Percentiles rank a stretch among this genome's conserved stretches.
Conservation (phyloP, 2,113 vertebrate genomes). For the Galeopterus variegatus region DNA sequence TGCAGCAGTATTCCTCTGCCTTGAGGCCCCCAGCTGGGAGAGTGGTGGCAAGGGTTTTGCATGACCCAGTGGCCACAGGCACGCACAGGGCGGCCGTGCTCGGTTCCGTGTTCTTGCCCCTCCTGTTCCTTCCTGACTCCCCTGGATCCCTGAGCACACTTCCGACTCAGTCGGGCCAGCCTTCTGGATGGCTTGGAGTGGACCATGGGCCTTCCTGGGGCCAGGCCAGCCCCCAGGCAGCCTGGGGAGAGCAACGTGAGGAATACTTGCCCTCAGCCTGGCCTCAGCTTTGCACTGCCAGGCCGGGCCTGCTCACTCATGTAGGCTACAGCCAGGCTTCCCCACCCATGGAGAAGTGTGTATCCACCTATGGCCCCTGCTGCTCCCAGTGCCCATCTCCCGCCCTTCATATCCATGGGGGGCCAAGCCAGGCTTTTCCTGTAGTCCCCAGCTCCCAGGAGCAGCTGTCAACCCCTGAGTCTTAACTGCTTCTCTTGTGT, state of each 20-base stretch:
- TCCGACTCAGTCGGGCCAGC: neutral
- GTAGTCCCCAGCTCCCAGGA: constrained; percentile 42
- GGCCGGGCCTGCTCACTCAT: neutral
- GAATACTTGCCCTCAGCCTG: too few relatives aligned
- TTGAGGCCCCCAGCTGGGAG: neutral
- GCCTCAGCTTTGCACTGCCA: neutral
- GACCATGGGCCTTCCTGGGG: neutral
- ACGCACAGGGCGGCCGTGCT: neutral
- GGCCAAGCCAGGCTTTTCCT: neutral
- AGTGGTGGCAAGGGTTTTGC: neutral
- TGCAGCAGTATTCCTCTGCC: too few relatives aligned
- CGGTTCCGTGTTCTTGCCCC: rapidly evolving
- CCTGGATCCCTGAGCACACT: rapidly evolving
- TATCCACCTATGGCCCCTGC: neutral
- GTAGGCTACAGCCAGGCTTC: neutral
- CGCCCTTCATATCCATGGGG: neutral
- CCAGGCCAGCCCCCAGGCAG: neutral
- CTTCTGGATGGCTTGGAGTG: neutral
- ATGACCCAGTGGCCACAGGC: neutral
- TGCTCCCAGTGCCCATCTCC: neutral
- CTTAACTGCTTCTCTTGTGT: constrained; percentile 78
- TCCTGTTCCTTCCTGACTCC: neutral
- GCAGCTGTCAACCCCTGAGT: constrained; percentile 65
- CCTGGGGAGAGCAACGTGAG: neutral
- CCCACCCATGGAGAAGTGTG: neutral